phyloP scores from a whole-genome alignment of 30 jellyfish, hydroid and myxozoan species.

The Cassiopea andromeda region DNA sequence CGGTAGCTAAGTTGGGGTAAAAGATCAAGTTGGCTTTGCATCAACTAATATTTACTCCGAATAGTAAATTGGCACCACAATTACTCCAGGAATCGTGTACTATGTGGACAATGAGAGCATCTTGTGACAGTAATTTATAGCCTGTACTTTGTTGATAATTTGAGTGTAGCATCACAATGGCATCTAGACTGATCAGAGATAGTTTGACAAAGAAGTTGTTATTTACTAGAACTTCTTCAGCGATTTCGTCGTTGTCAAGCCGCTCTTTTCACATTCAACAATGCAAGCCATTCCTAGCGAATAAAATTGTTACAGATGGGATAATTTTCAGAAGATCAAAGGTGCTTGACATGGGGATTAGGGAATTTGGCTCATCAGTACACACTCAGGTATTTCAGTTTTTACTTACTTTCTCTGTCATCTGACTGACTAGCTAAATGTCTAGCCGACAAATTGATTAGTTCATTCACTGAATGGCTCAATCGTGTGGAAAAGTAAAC shows the following conservation, averaged over 20 bases:
- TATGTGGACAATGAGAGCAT: not conserved
- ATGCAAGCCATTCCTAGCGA: not conserved
- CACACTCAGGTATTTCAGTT: not conserved
- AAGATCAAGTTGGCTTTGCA: too few relatives aligned
- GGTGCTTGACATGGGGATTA: not conserved
- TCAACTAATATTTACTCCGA: too few relatives aligned
- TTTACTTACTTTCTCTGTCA: not conserved
- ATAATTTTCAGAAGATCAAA: not conserved
- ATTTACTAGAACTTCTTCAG: not conserved
- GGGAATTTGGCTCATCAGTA: not conserved
- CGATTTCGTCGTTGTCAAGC: not conserved
- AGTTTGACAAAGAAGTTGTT: not conserved
- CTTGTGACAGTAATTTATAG: not conserved
- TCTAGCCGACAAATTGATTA: too few relatives aligned
- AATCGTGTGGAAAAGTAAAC: too few relatives aligned
- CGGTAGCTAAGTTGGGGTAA: too few relatives aligned
- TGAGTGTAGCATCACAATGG: not conserved
- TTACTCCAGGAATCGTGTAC: too few relatives aligned
- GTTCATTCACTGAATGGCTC: too few relatives aligned
- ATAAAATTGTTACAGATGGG: not conserved
- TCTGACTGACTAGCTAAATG: not conserved
- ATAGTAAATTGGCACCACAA: too few relatives aligned
- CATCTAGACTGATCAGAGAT: constrained; percentile 6
- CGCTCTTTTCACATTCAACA: not conserved
- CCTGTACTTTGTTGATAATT: not conserved